A percentile compares a stretch with the other conserved stretches of the same genome.
Conservation (phyloP, 2,113 vertebrate species). For the Haliaeetus leucogaster region DNA sequence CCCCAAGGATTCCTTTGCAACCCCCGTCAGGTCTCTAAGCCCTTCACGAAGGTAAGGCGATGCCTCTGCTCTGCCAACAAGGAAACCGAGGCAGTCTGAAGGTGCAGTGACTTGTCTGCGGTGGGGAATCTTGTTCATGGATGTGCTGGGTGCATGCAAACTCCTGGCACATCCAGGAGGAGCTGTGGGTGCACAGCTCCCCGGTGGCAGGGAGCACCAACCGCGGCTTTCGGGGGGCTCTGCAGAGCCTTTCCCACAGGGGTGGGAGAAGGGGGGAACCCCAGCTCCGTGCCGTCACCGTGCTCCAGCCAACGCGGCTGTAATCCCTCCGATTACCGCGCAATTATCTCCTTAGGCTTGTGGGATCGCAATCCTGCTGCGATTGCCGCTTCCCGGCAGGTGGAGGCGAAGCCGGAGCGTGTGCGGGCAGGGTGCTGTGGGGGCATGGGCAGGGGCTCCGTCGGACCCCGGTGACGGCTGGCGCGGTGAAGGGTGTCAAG, state of each 20-base stretch:
- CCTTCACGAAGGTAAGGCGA: background rate
- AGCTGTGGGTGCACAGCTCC: background rate
- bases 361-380: background rate
- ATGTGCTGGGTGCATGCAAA: accelerated
- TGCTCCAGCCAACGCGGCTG: background rate
- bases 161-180: background rate
- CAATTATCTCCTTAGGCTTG: background rate
- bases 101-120: background rate
- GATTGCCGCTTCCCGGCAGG: background rate
- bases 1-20: background rate
- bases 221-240: background rate
- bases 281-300: accelerated
- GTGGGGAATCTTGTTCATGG: background rate
- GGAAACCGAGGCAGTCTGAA: background rate
- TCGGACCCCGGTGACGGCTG: accelerated
- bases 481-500: background rate
- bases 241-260: background rate
- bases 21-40: background rate
- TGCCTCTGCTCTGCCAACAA: background rate
- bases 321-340: accelerated
- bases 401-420: background rate
- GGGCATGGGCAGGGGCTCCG: background rate
- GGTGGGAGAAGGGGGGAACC: background rate
- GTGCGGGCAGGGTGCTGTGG: background rate
- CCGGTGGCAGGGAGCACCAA: background rate